phyloP scores from a whole-genome alignment of 2,113 vertebrate genomes.

The Gymnogyps californianus region DNA sequence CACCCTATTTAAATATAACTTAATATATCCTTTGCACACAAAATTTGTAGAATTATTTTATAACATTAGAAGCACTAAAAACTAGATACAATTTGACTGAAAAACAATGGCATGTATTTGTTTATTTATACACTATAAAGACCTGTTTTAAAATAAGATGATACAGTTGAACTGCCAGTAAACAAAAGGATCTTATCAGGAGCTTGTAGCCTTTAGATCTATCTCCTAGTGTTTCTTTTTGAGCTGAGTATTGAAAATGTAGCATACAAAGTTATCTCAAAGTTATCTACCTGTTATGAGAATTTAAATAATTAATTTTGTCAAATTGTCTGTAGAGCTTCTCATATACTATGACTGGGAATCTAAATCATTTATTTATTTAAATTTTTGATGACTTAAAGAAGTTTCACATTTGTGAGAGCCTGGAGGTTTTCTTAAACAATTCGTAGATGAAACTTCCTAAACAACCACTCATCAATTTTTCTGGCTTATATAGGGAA shows the following conservation, averaged over 20 bases:
- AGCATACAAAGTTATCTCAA: background rate
- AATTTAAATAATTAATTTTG: background rate
- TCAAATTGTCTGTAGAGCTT: background rate
- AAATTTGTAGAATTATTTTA: background rate
- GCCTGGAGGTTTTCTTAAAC: background rate
- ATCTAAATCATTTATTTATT: background rate
- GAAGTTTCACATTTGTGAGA: background rate
- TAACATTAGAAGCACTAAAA: background rate
- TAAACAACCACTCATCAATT: background rate
- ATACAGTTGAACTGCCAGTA: background rate
- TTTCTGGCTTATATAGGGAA: background rate
- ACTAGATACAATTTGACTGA: background rate
- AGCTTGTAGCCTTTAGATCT: background rate
- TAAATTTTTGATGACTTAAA: conserved; percentile 4
- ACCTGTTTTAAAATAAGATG: background rate
- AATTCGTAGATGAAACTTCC: background rate
- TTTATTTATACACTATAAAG: background rate
- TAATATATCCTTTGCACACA: background rate
- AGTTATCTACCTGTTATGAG: background rate
- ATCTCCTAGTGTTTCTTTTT: background rate
- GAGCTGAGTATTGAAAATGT: background rate
- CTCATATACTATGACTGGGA: background rate
- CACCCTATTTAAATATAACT: background rate
- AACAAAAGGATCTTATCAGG: background rate
- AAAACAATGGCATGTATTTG: background rate